Base-by-base conservation (phyloP, 2,113 vertebrate species). In the Carollia perspicillata region DNA sequence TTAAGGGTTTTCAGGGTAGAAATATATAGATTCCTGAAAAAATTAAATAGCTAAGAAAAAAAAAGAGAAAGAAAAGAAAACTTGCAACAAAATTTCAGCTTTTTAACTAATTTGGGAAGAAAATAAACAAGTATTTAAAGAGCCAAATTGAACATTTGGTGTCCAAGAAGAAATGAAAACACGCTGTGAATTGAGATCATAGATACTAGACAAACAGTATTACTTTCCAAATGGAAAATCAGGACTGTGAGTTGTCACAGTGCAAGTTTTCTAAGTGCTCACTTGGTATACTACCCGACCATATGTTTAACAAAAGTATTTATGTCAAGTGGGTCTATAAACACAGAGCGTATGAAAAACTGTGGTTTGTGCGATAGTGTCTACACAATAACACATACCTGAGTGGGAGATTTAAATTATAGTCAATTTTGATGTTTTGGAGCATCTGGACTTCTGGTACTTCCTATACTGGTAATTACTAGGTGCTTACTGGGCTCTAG, bases 51-150 rank as follows among this genome's bases (percentile, higher is more conserved):
- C 18, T 87, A 12, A 78, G 42, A 37, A 63, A 60, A 47, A 60
- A 58, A 60, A 68, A 40, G 20, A 17, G 5, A 89, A 60, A 87
- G 53, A 60, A 84, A 89, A 68, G 22, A 71, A 58, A 86, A 3
- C 4, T 33, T 81, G 40, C 37, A 47, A 18, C 37, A 92, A 30
- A 63, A 30, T 81, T 89, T 95, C 42, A 91, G 72, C 55, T 60
- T 22, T 83, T 95, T 60, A 93, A 89, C 75, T 95, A 80, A 92
- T 88, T 78, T 93, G 60, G 23, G n/a, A 66, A 47, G 66, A 88
- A 96, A 94, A 94, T 96, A 94, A 95, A 90, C 53, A 96, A 89
- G 44, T 12, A 6, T 95, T 93, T 94, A 58, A 37, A 33, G 47
- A 95, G 89, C 86, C 93, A 93, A 63, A 26, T 1, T 42, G 86